Evolutionary conservation across 2,888 invertebrate genomes (phyloP).

Genomic region (Exephanes ischioxanthus): DNA sequence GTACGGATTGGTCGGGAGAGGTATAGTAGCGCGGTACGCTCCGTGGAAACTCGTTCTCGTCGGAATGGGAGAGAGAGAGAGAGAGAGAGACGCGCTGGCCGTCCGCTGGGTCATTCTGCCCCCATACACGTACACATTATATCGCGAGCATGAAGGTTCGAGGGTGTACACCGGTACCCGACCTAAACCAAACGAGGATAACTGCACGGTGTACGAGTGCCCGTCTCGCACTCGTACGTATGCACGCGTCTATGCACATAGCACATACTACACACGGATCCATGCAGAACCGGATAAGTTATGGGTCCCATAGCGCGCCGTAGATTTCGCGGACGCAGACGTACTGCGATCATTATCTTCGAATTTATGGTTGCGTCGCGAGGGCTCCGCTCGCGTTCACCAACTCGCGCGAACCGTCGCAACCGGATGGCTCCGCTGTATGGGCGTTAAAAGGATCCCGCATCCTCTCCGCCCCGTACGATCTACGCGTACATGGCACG

Average conservation of each 20-base stretch:
- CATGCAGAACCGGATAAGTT: conserved; percentile 81
- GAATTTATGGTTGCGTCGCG: conserved; percentile 81
- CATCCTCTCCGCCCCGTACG: conserved; percentile 13
- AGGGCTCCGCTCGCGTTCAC: conserved; percentile 63
- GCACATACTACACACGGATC: conserved; percentile 72
- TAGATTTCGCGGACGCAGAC: conserved; percentile 84
- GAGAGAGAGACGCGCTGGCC: background rate
- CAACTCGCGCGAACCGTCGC: conserved; percentile 20
- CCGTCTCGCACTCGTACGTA: conserved; percentile 33
- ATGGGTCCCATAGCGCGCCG: conserved; percentile 83
- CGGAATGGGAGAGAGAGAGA: background rate
- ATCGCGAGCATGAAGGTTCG: conserved; percentile 57
- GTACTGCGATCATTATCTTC: conserved; percentile 84
- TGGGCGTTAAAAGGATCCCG: conserved; percentile 51
- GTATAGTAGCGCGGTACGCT: background rate
- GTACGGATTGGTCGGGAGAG: conserved; percentile 31
- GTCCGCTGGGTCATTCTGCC: conserved; percentile 26
- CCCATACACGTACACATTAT: conserved; percentile 46
- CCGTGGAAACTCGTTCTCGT: conserved; percentile 24
- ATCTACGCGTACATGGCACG: background rate
- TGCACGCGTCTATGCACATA: conserved; percentile 13
- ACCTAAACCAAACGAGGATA: conserved; percentile 46
- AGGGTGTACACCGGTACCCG: conserved; percentile 34
- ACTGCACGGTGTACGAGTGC: conserved; percentile 55
- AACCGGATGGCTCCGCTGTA: conserved; percentile 24